Evolutionary conservation across 2,113 vertebrate genomes (phyloP).

Genomic region (Cyprinus carpio): DNA sequence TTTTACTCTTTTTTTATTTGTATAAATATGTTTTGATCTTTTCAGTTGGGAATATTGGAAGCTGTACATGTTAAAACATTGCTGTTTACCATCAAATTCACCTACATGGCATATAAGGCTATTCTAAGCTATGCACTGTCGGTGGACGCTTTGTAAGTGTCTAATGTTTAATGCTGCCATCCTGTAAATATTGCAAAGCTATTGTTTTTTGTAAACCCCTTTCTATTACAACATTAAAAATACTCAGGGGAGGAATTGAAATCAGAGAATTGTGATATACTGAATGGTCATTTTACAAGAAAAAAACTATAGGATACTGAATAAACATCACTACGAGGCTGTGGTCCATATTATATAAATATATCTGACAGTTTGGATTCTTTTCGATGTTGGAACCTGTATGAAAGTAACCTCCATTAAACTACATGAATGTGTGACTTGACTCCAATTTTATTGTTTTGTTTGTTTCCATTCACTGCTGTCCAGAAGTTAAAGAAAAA

Average conservation of each 20-base stretch:
- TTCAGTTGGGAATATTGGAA: not conserved
- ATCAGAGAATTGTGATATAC: conserved; percentile 15
- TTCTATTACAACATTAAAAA: conserved; percentile 28
- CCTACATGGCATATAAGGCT: conserved; percentile 22
- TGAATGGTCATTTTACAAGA: conserved; percentile 23
- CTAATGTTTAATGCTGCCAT: conserved; percentile 31
- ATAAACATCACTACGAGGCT: not conserved
- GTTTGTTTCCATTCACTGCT: conserved; percentile 15
- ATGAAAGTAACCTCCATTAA: conserved; percentile 23
- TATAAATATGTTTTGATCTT: not conserved
- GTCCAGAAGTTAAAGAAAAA: not conserved
- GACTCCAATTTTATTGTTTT: conserved; percentile 27
- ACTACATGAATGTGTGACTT: conserved; percentile 8
- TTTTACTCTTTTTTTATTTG: not conserved
- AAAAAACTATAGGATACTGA: not conserved
- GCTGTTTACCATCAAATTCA: conserved; percentile 15
- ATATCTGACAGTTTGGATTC: conserved; percentile 4
- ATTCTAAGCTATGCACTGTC: conserved; percentile 39
- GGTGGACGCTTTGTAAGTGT: conserved; percentile 16
- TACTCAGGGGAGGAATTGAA: conserved; percentile 53
- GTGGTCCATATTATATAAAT: not conserved
- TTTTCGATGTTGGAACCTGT: conserved; percentile 21
- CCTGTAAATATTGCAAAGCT: conserved; percentile 36
- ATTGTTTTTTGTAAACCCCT: conserved; percentile 28
- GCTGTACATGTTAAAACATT: not conserved